Conservation (phyloP, 2,113 vertebrate species). For the Naja naja region DNA sequence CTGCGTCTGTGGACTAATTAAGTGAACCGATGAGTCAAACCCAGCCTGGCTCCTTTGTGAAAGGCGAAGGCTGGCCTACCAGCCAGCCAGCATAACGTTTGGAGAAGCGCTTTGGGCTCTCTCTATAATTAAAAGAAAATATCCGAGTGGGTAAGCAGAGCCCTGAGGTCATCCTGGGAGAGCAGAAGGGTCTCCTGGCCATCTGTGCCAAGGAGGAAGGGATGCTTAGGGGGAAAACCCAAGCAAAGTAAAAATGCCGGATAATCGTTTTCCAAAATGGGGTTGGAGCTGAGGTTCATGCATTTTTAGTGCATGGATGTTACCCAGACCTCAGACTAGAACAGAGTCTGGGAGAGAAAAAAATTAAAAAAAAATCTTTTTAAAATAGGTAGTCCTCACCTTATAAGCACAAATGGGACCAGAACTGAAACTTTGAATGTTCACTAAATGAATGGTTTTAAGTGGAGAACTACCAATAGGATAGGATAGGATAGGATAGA, state of each 20-base stretch:
- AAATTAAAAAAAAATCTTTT: too few relatives aligned
- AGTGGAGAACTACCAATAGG: background rate
- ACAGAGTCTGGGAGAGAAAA: too few relatives aligned
- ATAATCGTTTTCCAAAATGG: background rate
- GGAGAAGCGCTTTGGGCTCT: conserved; percentile 62
- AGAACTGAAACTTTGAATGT: background rate
- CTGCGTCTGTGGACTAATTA: conserved; percentile 22
- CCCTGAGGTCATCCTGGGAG: conserved; percentile 26
- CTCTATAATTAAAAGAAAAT: conserved; percentile 65
- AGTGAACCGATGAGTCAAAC: conserved; percentile 35
- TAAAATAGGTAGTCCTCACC: too few relatives aligned
- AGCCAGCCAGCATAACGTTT: background rate
- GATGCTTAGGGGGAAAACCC: background rate
- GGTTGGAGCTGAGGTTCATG: background rate
- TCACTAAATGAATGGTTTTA: background rate
- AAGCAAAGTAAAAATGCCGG: background rate
- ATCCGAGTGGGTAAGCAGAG: conserved; percentile 30
- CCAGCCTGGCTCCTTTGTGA: conserved; percentile 55
- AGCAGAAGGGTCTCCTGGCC: background rate
- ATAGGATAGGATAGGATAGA: too few relatives aligned
- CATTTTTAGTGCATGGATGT: background rate
- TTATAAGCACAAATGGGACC: background rate
- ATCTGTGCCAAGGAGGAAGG: background rate
- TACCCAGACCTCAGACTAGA: too few relatives aligned
- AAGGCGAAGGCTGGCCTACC: conserved; percentile 21